A percentile compares a stretch with the other conserved stretches of the same genome.
These are phyloP conservation scores for Sus cebifrons DNA, from an alignment of 2,797 vertebrate genomes.

Conservation along the genomic window DNA sequence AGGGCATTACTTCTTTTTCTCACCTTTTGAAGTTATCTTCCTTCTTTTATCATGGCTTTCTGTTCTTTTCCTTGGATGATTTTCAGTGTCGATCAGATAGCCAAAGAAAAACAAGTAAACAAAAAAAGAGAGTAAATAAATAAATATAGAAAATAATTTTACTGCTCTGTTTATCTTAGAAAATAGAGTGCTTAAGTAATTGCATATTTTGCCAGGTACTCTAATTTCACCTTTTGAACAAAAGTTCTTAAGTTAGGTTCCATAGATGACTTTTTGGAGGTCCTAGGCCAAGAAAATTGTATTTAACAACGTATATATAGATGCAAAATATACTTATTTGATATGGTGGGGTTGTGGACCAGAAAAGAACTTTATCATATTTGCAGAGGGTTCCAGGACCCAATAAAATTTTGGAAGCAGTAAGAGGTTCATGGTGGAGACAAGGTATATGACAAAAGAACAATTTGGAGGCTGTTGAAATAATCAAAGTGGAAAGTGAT, in stretches of 20 bases:
- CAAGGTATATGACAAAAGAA: neutral
- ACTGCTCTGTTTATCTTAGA: neutral
- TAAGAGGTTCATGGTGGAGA: neutral
- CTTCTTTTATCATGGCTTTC: neutral
- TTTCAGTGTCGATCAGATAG: neutral
- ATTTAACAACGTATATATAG: neutral
- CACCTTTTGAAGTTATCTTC: neutral
- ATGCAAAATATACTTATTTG: neutral
- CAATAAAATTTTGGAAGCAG: neutral
- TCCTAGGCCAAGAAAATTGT: neutral
- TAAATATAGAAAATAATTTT: neutral
- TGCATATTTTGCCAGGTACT: neutral
- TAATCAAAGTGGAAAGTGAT: neutral
- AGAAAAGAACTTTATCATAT: neutral
- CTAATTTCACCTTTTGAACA: neutral
- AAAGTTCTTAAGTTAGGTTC: neutral
- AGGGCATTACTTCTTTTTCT: neutral
- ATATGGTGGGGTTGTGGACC: neutral
- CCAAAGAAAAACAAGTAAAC: neutral
- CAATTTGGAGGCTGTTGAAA: neutral
- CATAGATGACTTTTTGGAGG: neutral
- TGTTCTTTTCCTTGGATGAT: neutral
- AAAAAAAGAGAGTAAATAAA: neutral
- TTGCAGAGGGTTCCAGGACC: neutral
- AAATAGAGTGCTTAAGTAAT: neutral